Percentiles rank a stretch among this genome's conserved stretches.
phyloP scores from a whole-genome alignment of 2,797 vertebrate genomes.

The Gymnothorax javanicus region DNA sequence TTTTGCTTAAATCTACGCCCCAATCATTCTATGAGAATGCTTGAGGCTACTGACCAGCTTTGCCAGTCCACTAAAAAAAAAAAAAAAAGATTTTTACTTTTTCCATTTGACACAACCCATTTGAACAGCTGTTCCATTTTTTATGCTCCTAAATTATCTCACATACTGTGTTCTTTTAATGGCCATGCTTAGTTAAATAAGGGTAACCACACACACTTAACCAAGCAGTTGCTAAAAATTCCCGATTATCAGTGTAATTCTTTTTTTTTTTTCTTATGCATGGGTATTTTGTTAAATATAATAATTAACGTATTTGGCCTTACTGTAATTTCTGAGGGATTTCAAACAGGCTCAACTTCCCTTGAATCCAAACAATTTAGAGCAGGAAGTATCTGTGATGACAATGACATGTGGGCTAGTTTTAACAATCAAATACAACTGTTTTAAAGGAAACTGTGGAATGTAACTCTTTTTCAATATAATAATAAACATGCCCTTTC shows the following conservation, averaged over 20 bases:
- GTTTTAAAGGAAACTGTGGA: slow-evolving; percentile 6
- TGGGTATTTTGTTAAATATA: too few species aligned
- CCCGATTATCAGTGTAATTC: neutral
- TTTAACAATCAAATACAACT: slow-evolving; percentile 15
- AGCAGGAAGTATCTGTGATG: slow-evolving; percentile 43
- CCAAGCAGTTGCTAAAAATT: slow-evolving; percentile 6
- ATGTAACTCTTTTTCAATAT: neutral
- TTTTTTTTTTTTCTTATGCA: too few species aligned
- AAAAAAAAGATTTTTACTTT: too few species aligned
- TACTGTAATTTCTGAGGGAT: neutral
- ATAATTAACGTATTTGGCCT: neutral
- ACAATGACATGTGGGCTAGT: slow-evolving; percentile 44
- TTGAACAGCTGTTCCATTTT: too few species aligned
- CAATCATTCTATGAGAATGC: neutral
- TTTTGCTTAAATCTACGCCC: neutral
- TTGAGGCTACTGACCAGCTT: too few species aligned
- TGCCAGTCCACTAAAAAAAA: too few species aligned
- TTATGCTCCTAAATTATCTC: too few species aligned
- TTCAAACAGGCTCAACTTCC: slow-evolving; percentile 44
- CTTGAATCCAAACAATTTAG: slow-evolving; percentile 52
- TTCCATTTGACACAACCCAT: too few species aligned
- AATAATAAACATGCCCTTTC: slow-evolving; percentile 4
- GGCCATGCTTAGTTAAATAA: neutral
- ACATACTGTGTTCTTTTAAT: neutral
- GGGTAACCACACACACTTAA: slow-evolving; percentile 1